Evolutionary conservation across 2,888 invertebrate species (phyloP).

Genomic region (Limnephilus auricula): DNA sequence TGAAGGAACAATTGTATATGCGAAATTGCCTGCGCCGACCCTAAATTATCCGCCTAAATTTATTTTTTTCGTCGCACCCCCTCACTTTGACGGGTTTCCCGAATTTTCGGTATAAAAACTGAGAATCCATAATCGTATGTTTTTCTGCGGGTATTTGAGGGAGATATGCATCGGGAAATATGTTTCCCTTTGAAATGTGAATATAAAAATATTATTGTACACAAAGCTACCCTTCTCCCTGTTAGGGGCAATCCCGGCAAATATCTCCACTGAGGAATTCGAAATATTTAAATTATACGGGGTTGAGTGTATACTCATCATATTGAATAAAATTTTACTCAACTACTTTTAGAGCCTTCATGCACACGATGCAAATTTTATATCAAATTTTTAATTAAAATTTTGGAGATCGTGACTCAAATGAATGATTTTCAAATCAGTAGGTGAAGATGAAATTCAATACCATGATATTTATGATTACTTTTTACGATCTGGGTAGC

Average conservation of each 20-base stretch:
- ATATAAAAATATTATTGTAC: constrained; percentile 65
- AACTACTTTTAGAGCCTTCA: too few species aligned
- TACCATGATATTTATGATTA: too few species aligned
- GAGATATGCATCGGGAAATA: constrained; percentile 54
- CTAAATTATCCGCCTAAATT: constrained; percentile 26
- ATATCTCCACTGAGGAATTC: constrained; percentile 49
- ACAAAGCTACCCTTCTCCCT: constrained; percentile 38
- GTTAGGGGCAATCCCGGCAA: background rate
- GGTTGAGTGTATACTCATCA: background rate
- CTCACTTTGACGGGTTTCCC: constrained; percentile 12
- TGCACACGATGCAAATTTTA: background rate
- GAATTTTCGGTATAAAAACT: constrained; percentile 9
- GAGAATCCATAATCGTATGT: constrained; percentile 7
- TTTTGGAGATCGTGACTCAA: background rate
- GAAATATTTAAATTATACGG: constrained; percentile 22
- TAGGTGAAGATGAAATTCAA: too few species aligned
- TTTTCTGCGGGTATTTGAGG: constrained; percentile 1
- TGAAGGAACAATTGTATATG: constrained; percentile 14
- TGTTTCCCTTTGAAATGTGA: constrained; percentile 63
- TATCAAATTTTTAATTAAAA: background rate
- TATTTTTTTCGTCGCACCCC: background rate
- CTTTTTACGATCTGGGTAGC: too few species aligned
- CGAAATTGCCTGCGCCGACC: constrained; percentile 30
- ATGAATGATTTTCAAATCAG: too few species aligned
- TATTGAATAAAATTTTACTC: background rate